Conservation (phyloP, 37 sponge, comb jelly and placozoan species). For the Halisarca cf. caerulea region DNA sequence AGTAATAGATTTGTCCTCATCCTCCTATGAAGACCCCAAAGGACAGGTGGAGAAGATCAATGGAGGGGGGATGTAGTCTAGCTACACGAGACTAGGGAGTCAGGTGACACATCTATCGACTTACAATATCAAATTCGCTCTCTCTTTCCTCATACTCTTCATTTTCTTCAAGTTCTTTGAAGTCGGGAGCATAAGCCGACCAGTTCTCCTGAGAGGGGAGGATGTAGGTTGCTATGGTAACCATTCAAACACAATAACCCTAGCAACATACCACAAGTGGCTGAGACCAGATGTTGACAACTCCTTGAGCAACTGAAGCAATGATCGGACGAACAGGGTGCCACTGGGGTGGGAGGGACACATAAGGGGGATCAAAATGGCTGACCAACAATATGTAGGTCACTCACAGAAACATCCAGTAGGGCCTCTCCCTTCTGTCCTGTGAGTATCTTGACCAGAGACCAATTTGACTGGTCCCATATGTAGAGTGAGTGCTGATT, state of each 20-base stretch:
- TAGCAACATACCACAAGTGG: conserved; percentile 43
- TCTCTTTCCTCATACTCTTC: conserved; percentile 95
- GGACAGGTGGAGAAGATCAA: background rate
- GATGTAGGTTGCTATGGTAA: background rate
- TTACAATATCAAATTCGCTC: conserved; percentile 94
- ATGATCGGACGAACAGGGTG: conserved; percentile 96
- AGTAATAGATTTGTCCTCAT: conserved; percentile 59
- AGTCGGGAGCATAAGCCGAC: conserved; percentile 98
- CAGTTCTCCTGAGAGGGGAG: conserved; percentile 72
- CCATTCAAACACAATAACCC: background rate
- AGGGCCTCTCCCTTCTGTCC: conserved; percentile 97
- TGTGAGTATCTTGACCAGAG: conserved; percentile 96
- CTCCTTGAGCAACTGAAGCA: conserved; percentile 92
- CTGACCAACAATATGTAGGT: background rate
- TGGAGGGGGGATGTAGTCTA: too few relatives aligned
- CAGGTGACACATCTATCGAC: background rate
- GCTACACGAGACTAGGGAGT: too few relatives aligned
- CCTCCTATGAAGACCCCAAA: conserved; percentile 34
- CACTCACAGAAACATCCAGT: conserved; percentile 82
- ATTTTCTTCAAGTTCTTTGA: conserved; percentile 98
- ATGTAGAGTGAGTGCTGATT: conserved; percentile 95
- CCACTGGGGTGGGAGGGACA: conserved; percentile 57
- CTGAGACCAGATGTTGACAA: conserved; percentile 95
- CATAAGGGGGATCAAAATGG: background rate
- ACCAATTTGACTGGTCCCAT: conserved; percentile 92